Evolutionary conservation across 2,888 invertebrate species (phyloP).

Genomic region (Latrodectus elegans): DNA sequence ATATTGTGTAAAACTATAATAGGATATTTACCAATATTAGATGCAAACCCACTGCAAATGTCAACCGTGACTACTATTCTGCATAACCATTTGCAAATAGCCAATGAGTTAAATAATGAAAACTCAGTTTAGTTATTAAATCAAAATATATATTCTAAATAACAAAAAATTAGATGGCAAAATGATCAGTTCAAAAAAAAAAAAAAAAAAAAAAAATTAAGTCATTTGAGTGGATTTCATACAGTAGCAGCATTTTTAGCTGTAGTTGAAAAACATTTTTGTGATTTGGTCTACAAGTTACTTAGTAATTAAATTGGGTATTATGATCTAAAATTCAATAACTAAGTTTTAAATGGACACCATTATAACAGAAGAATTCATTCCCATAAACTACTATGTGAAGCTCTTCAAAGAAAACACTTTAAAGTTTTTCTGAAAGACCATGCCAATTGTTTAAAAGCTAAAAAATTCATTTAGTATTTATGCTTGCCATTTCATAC

Average conservation of each 20-base stretch:
- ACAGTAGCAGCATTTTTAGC: conserved; percentile 69
- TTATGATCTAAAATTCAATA: conserved; percentile 70
- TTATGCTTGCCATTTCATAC: not conserved
- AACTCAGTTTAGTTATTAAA: conserved; percentile 18
- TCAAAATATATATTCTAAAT: conserved; percentile 71
- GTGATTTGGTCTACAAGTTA: conserved; percentile 70
- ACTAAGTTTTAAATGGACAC: not conserved
- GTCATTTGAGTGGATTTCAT: conserved; percentile 70
- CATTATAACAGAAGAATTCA: conserved; percentile 14
- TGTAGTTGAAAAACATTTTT: conserved; percentile 70
- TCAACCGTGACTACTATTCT: not conserved
- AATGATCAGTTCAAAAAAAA: conserved; percentile 47
- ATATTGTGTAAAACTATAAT: conserved; percentile 5
- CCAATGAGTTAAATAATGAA: not conserved
- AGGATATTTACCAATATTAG: conserved; percentile 39
- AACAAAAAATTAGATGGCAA: conserved; percentile 70
- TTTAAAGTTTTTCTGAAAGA: conserved; percentile 4
- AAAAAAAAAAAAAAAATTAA: too few species aligned
- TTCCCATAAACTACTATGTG: conserved; percentile 70
- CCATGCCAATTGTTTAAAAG: not conserved
- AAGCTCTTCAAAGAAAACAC: conserved; percentile 62
- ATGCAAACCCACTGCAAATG: conserved; percentile 8
- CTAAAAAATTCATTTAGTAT: not conserved
- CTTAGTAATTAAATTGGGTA: conserved; percentile 65
- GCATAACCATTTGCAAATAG: not conserved